phyloP scores from a whole-genome alignment of 2,888 invertebrate genomes.

The Nomada flava region DNA sequence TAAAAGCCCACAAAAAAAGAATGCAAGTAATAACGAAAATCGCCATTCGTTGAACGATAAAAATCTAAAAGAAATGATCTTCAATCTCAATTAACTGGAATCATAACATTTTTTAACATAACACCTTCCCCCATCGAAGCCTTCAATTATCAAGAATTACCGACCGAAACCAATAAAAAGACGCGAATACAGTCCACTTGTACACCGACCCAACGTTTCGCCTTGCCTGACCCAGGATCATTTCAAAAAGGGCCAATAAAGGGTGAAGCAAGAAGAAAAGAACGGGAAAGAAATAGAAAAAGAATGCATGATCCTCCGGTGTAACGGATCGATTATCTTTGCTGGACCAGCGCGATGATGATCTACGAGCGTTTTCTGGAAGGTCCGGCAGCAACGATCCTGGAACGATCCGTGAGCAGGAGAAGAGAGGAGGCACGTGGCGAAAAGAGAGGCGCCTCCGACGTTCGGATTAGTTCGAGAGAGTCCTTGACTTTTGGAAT shows the following conservation, averaged over 20 bases:
- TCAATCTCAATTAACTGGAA: no score
- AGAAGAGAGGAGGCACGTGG: slow-evolving; percentile 60
- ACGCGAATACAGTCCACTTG: no score
- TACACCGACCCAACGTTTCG: no score
- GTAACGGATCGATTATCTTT: slow-evolving; percentile 4
- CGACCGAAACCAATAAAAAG: no score
- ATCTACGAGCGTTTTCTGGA: slow-evolving; percentile 51
- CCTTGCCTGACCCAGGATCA: no score
- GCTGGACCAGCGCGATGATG: slow-evolving; percentile 17
- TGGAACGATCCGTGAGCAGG: neutral
- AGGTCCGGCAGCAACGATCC: slow-evolving; percentile 29
- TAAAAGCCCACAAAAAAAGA: no score
- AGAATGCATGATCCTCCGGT: neutral
- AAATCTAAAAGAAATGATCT: no score
- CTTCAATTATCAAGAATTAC: no score
- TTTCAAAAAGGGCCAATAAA: neutral
- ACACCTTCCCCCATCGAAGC: no score
- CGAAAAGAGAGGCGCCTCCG: slow-evolving; percentile 68
- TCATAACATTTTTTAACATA: no score
- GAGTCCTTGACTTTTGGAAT: slow-evolving; percentile 81
- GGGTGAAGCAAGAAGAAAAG: neutral
- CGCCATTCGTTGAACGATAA: no score
- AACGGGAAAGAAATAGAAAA: neutral
- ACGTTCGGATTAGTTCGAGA: slow-evolving; percentile 65
- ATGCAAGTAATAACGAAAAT: no score